Evolutionary conservation across 2,797 vertebrate genomes (phyloP), one percentile per base, ranked within the genome.

Genomic region (Pseudotriccus pelzelni): DNA sequence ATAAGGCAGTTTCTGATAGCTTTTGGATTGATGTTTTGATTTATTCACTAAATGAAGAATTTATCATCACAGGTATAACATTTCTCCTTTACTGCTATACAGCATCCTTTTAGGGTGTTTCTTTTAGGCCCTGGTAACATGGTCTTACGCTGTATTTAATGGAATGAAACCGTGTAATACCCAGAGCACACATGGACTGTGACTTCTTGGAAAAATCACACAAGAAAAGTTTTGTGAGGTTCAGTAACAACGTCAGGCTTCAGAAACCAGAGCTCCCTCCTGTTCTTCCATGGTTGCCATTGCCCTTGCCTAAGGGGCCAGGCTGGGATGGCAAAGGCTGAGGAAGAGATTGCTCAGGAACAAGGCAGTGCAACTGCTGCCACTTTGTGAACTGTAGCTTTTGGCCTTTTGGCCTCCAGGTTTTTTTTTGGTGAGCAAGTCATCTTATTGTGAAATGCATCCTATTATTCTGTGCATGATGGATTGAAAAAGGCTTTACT

Each of bases 401-500:
- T 92, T 93, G 76, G 59, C 94, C 60, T 92, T 58, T 46, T 75
- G 62, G 87, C 94, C 85, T 87, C 92, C 82, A 88, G 69, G 66
- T 90, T 52, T 73, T 46, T 41, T 93, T 96, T 92, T 90, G 56
- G 87, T 84, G 88, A 97, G 89, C 94, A 91, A 97, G 68, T 87
- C 68, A 78, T 94, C 91, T 76, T 74, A 88, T 62, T 94, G 85
- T 95, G 94, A 96, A 91, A 96, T 60, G 44, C 87, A 56, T 88
- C 92, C 92, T 63, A 95, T 96, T 91, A 90, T 93, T 92, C 90
- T 68, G 63, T 34, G 39, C 72, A 56, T 94, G 92, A 96, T 69
- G 94, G 94, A 96, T 74, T 94, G 94, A 87, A 95, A 97, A 96
- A 80, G 67, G 85, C 94, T 93, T 95, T 87, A 89, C 75, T 91